Percentiles rank a stretch among this genome's conserved stretches.
Conservation (phyloP, 1,140 invertebrate genomes). For the Chymomyza costata region DNA sequence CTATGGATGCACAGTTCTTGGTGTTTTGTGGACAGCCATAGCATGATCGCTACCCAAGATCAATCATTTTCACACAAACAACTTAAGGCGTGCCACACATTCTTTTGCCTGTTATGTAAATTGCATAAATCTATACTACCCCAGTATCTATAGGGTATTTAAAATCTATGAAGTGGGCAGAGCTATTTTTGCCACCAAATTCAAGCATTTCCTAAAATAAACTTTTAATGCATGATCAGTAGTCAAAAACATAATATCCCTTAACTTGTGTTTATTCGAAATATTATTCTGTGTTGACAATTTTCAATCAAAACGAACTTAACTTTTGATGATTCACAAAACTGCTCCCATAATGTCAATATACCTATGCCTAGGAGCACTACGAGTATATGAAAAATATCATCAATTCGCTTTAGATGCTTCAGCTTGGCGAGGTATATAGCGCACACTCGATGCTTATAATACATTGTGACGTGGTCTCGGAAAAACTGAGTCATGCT, state of each 20-base stretch:
- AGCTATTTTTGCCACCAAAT: too few relatives aligned
- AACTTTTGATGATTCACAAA: conserved; percentile 48
- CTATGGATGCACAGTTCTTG: too few relatives aligned
- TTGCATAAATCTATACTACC: too few relatives aligned
- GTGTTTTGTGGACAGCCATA: too few relatives aligned
- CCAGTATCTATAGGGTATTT: too few relatives aligned
- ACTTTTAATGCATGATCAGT: conserved; percentile 40
- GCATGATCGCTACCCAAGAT: too few relatives aligned
- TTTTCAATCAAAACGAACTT: conserved; percentile 38
- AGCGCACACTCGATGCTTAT: not conserved
- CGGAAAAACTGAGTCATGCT: too few relatives aligned
- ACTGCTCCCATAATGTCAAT: conserved; percentile 30
- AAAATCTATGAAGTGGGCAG: too few relatives aligned
- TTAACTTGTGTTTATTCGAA: conserved; percentile 4
- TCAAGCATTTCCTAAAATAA: too few relatives aligned
- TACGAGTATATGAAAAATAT: conserved; percentile 39
- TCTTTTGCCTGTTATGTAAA: too few relatives aligned
- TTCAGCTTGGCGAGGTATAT: conserved; percentile 7
- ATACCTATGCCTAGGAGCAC: not conserved
- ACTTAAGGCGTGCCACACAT: too few relatives aligned
- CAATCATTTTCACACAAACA: too few relatives aligned
- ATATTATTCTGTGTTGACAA: conserved; percentile 39
- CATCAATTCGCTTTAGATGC: conserved; percentile 6
- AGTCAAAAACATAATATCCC: conserved; percentile 4
- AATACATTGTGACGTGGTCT: conserved; percentile 30